These are phyloP conservation scores for Drosophila aff. DNA, from an alignment of 1,140 invertebrate species.

Conservation along the genomic window DNA sequence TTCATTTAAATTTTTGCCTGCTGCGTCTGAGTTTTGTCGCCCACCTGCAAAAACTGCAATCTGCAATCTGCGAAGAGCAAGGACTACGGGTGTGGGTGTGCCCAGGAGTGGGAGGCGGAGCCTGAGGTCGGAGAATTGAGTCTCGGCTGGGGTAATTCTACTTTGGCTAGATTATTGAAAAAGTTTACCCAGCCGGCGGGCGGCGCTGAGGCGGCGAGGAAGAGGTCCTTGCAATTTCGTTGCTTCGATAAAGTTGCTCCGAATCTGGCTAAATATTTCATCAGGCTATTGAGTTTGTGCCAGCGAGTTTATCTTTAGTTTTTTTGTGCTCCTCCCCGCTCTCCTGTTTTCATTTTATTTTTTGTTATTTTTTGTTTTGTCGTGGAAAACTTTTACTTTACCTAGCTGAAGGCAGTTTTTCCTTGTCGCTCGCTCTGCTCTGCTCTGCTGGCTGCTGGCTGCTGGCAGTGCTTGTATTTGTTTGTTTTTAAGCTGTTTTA, in stretches of 20 bases:
- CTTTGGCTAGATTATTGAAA: slow-evolving; percentile 75
- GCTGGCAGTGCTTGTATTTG: slow-evolving; percentile 37
- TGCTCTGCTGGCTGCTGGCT: slow-evolving; percentile 28
- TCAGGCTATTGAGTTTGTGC: slow-evolving; percentile 73
- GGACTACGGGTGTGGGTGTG: background rate
- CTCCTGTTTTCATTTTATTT: slow-evolving; percentile 37
- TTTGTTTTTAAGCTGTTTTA: slow-evolving; percentile 51
- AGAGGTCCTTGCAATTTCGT: slow-evolving; percentile 54
- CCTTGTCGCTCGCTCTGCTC: slow-evolving; percentile 24
- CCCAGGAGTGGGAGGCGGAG: background rate
- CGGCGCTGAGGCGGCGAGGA: slow-evolving; percentile 3
- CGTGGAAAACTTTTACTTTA: slow-evolving; percentile 68
- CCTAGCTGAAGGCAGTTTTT: slow-evolving; percentile 47
- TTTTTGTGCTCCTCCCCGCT: slow-evolving; percentile 11
- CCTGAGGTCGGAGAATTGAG: slow-evolving; percentile 50
- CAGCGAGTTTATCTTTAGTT: slow-evolving; percentile 75
- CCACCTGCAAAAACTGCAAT: slow-evolving; percentile 56
- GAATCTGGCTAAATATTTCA: slow-evolving; percentile 74
- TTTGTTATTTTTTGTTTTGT: slow-evolving; percentile 39
- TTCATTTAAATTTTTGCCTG: slow-evolving; percentile 74
- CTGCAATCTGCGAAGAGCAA: slow-evolving; percentile 21
- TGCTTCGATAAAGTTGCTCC: slow-evolving; percentile 67
- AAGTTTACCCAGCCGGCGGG: slow-evolving; percentile 60
- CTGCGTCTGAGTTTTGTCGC: slow-evolving; percentile 62
- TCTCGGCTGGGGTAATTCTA: slow-evolving; percentile 56